These are phyloP conservation scores for Callocephalon fimbriatum DNA, from an alignment of 2,113 vertebrate genomes.

Conservation along the genomic window DNA sequence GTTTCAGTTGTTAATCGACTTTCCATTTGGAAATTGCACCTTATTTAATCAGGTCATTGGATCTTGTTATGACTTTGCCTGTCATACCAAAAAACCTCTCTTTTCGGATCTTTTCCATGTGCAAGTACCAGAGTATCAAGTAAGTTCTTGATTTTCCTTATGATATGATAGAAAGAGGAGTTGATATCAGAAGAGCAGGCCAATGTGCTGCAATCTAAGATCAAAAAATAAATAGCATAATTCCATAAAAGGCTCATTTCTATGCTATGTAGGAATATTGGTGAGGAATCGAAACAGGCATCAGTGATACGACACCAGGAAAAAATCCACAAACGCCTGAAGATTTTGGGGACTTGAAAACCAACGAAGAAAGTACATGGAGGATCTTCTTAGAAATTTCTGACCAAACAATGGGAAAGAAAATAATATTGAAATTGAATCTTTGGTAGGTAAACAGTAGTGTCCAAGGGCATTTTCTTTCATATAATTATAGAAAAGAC, in stretches of 20 bases:
- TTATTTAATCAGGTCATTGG: background rate
- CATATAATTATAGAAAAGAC: background rate
- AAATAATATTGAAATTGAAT: background rate
- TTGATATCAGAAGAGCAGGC: background rate
- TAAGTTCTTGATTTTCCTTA: background rate
- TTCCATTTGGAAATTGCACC: background rate
- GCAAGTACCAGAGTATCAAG: background rate
- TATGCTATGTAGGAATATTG: background rate
- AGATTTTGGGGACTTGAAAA: background rate
- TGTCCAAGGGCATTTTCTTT: background rate
- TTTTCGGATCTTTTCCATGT: background rate
- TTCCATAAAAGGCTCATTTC: background rate
- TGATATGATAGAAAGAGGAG: background rate
- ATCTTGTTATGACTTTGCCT: background rate
- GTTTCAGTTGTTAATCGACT: background rate
- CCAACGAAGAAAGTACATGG: background rate
- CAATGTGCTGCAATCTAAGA: background rate
- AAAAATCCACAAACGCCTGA: background rate
- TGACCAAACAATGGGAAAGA: background rate
- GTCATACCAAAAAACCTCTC: background rate
- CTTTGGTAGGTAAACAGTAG: background rate
- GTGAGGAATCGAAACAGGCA: background rate
- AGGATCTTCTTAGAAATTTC: background rate
- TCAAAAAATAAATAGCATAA: rapidly evolving
- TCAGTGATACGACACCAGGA: background rate